These are phyloP conservation scores for Hydrochoerus hydrochaeris DNA, from an alignment of 2,113 vertebrate genomes.

Conservation along the genomic window DNA sequence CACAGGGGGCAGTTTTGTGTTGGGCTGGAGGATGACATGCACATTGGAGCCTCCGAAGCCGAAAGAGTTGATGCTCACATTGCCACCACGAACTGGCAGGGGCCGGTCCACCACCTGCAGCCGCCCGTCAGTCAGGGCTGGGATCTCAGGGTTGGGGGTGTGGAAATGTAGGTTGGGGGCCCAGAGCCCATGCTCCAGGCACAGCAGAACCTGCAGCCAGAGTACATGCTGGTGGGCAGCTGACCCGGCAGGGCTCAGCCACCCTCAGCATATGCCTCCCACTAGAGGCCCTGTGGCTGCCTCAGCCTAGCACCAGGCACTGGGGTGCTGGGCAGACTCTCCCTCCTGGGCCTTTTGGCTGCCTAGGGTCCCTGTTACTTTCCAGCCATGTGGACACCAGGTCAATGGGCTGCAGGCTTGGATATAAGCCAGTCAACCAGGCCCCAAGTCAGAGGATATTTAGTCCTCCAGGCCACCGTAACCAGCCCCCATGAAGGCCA, in stretches of 20 bases:
- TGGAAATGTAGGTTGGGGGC: conserved; percentile 95
- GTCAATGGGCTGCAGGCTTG: neutral
- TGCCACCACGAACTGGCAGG: conserved; percentile 90
- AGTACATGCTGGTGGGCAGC: accelerated
- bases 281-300: neutral
- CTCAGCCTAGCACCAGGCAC: too few species aligned
- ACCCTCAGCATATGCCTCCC: neutral
- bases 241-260: neutral
- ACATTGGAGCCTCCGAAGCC: conserved; percentile 98
- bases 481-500: neutral
- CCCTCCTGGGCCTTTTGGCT: neutral
- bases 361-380: neutral
- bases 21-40: conserved; percentile 93
- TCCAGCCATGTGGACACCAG: neutral
- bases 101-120: conserved; percentile 91
- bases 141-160: conserved; percentile 92
- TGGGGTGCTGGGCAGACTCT: too few species aligned
- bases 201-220: conserved; percentile 91
- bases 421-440: neutral
- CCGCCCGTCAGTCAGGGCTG: conserved; percentile 90
- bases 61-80: conserved; percentile 95
- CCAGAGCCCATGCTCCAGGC: conserved; percentile 94
- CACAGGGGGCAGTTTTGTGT: neutral
- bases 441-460: too few species aligned
- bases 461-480: neutral